Conservation (phyloP, 2,797 vertebrate genomes). For the Alauda arvensis region DNA sequence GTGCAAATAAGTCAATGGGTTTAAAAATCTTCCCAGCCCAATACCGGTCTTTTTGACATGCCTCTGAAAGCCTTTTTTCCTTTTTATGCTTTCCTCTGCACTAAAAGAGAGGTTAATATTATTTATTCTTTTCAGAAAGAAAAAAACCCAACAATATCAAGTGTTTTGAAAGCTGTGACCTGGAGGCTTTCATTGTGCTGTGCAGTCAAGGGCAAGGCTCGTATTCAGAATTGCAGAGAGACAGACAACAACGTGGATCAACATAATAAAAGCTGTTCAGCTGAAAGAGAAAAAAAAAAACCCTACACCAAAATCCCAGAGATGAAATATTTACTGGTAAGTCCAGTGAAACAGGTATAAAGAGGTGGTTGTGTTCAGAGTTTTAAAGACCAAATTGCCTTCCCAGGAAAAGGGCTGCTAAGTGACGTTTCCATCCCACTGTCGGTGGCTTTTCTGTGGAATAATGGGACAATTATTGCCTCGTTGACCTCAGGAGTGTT, state of each 20-base stretch:
- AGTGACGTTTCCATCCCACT: background rate
- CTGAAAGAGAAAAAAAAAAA: background rate
- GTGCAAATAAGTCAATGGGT: background rate
- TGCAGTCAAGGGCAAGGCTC: constrained; percentile 32
- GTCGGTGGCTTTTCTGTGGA: background rate
- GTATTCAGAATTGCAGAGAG: background rate
- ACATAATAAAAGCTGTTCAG: constrained; percentile 19
- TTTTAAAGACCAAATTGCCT: constrained; percentile 5
- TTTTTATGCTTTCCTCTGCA: background rate
- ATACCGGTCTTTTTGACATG: background rate
- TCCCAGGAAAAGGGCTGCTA: background rate
- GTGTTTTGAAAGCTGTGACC: constrained; percentile 53
- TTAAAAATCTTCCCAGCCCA: background rate
- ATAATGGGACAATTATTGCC: background rate
- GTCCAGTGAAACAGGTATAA: background rate
- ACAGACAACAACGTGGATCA: background rate
- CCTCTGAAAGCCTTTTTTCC: background rate
- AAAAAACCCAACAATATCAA: background rate
- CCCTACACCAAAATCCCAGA: background rate
- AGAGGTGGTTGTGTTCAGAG: background rate
- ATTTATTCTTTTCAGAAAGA: constrained; percentile 35
- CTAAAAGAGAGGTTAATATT: background rate
- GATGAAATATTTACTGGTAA: constrained; percentile 10
- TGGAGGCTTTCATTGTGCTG: constrained; percentile 18
- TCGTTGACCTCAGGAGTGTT: background rate